A percentile compares a stretch with the other conserved stretches of the same genome.
Evolutionary conservation across 2,888 invertebrate species (phyloP).

Genomic region (Rambutsinella grinnellia): DNA sequence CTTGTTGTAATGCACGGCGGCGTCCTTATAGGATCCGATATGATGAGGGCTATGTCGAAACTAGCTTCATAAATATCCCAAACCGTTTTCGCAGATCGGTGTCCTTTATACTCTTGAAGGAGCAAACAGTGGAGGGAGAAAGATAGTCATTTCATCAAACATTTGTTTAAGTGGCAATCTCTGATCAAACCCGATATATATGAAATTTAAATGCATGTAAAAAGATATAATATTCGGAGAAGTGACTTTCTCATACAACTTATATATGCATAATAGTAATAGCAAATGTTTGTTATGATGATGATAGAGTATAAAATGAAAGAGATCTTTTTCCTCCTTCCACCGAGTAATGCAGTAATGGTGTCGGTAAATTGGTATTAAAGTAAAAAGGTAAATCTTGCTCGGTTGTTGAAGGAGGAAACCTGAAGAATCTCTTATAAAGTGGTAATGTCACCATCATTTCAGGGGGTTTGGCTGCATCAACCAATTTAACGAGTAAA

Average conservation of each 20-base stretch:
- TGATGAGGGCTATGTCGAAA: not conserved
- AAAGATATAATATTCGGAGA: not conserved
- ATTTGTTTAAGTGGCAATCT: constrained; percentile 58
- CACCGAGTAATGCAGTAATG: constrained; percentile 10
- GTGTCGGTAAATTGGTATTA: constrained; percentile 47
- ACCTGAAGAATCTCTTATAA: constrained; percentile 57
- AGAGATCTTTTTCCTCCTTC: constrained; percentile 17
- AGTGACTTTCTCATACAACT: too few species aligned
- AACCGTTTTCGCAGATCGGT: constrained; percentile 15
- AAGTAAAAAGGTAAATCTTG: constrained; percentile 53
- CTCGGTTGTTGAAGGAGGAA: constrained; percentile 53
- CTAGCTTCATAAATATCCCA: not conserved
- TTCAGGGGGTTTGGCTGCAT: constrained; percentile 50
- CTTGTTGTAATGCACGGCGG: constrained; percentile 17
- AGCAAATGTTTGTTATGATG: constrained; percentile 36
- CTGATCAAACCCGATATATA: constrained; percentile 53
- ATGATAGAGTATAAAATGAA: constrained; percentile 33
- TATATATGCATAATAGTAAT: constrained; percentile 31
- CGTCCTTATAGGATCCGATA: not conserved
- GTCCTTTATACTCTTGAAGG: constrained; percentile 35
- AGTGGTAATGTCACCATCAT: constrained; percentile 57
- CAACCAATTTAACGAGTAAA: constrained; percentile 58
- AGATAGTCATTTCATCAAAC: constrained; percentile 57
- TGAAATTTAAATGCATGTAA: constrained; percentile 17
- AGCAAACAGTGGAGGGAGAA: constrained; percentile 40